Percentiles rank a stretch among this genome's conserved stretches.
phyloP scores from a whole-genome alignment of 2,113 vertebrate species.

The Tapirus terrestris region DNA sequence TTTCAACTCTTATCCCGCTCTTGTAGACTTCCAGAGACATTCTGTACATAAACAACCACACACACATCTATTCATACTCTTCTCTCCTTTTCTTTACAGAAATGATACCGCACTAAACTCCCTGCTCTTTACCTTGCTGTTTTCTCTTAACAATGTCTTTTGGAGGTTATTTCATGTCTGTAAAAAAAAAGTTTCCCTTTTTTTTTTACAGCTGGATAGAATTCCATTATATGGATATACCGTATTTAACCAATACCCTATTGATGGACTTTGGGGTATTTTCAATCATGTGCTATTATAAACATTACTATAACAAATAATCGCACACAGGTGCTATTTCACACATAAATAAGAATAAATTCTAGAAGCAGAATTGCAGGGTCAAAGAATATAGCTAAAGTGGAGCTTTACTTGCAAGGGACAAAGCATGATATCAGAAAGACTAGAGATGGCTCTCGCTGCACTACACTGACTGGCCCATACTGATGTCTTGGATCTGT shows the following conservation, averaged over 20 bases:
- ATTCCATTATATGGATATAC: neutral
- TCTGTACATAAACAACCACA: neutral
- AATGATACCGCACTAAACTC: neutral
- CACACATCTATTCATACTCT: no score
- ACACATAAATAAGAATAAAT: slow-evolving; percentile 21
- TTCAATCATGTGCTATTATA: neutral
- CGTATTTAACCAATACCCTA: neutral
- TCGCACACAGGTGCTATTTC: neutral
- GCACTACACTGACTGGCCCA: neutral
- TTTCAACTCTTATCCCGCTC: neutral
- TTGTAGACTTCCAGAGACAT: neutral
- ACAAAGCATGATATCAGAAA: neutral
- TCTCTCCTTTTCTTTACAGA: neutral
- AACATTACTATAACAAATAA: neutral
- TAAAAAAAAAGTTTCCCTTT: neutral
- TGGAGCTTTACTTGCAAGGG: neutral
- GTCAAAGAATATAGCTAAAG: slow-evolving; percentile 5
- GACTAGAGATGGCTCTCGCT: neutral
- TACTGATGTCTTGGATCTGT: neutral
- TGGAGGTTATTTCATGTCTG: neutral
- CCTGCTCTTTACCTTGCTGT: neutral
- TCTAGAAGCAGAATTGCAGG: neutral
- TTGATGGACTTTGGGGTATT: neutral
- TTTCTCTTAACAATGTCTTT: neutral
- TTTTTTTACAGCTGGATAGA: neutral